These are phyloP conservation scores for Pseudopipra pipra DNA, from an alignment of 2,113 vertebrate species.

Conservation along the genomic window DNA sequence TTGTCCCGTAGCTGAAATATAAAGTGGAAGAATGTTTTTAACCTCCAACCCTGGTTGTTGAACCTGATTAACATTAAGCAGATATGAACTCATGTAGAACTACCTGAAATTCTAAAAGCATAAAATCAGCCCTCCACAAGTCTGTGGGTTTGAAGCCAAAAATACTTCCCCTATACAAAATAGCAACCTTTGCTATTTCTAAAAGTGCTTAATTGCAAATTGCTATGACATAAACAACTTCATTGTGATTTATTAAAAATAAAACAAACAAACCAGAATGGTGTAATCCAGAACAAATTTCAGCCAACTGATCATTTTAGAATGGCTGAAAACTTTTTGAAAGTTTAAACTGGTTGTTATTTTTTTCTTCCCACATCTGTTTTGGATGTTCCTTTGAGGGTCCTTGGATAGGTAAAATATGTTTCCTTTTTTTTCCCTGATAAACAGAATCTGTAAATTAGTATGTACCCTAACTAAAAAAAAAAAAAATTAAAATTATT, in stretches of 20 bases:
- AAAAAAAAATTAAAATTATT: background rate
- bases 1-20: background rate
- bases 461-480: background rate
- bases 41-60: background rate
- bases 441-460: background rate
- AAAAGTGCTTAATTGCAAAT: background rate
- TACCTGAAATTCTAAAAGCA: background rate
- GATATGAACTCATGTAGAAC: background rate
- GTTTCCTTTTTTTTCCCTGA: background rate
- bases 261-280: background rate
- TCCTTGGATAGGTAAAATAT: background rate
- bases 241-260: background rate
- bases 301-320: background rate
- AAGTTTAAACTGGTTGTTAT: background rate
- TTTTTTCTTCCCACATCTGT: background rate
- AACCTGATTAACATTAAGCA: background rate
- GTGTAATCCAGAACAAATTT: background rate
- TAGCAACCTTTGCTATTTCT: background rate
- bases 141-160: background rate
- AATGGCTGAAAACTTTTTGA: background rate
- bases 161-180: background rate
- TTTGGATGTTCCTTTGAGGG: background rate
- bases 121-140: background rate
- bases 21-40: background rate
- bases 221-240: background rate